A percentile compares a stretch with the other conserved stretches of the same genome.
Conservation (phyloP, 2,113 vertebrate genomes). For the Lontra canadensis region DNA sequence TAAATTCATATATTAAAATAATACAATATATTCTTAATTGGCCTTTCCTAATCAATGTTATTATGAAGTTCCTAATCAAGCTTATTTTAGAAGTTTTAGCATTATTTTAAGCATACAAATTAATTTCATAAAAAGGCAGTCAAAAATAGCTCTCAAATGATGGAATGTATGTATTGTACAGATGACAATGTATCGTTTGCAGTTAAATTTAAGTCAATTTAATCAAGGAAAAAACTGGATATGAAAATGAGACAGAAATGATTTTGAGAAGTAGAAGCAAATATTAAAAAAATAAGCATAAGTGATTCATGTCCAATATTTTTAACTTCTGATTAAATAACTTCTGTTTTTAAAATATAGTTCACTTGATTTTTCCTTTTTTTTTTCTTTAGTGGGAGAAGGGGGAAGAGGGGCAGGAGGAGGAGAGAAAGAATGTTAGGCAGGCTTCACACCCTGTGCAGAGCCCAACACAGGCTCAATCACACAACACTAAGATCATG, state of each 20-base stretch:
- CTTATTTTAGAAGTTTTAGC: not conserved
- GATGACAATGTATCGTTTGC: not conserved
- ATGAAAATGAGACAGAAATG: not conserved
- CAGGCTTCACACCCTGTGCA: not conserved
- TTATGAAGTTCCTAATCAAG: not conserved
- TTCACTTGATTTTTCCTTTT: not conserved
- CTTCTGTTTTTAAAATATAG: not conserved
- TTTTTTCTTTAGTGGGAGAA: not conserved
- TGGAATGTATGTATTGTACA: not conserved
- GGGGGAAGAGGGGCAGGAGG: not conserved
- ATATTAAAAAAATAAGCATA: not conserved
- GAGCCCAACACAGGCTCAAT: not conserved
- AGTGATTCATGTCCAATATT: not conserved
- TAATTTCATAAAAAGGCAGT: not conserved
- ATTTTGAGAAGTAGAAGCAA: not conserved
- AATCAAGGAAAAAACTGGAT: not conserved
- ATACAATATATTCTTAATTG: not conserved
- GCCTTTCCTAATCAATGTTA: not conserved
- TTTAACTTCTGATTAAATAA: not conserved
- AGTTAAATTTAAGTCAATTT: not conserved
- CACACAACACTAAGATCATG: not conserved
- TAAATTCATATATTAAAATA: not conserved
- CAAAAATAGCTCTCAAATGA: not conserved
- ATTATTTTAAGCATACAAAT: not conserved
- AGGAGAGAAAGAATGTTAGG: not conserved